phyloP scores from a whole-genome alignment of 2,888 invertebrate species.

The Drosophila mimetica region DNA sequence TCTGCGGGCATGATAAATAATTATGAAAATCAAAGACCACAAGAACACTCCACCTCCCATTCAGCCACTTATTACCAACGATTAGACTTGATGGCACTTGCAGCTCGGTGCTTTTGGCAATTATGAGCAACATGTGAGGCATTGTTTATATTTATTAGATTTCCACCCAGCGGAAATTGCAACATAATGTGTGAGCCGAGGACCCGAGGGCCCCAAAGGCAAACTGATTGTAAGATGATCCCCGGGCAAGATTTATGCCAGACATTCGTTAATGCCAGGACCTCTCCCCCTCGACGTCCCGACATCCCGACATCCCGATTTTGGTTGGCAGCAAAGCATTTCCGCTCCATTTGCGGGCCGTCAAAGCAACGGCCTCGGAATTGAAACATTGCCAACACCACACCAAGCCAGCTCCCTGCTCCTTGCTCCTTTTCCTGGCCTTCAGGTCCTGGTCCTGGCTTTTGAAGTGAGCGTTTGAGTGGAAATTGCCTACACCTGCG shows the following conservation, averaged over 20 bases:
- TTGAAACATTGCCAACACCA: constrained; percentile 70
- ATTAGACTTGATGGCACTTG: constrained; percentile 44
- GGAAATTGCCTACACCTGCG: constrained; percentile 79
- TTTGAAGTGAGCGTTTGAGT: constrained; percentile 70
- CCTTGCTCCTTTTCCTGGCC: background rate
- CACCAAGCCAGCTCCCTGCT: background rate
- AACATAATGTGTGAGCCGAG: constrained; percentile 46
- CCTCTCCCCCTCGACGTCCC: constrained; percentile 8
- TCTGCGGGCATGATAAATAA: constrained; percentile 29
- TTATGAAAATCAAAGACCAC: constrained; percentile 36
- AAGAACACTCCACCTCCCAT: background rate
- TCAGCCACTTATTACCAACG: constrained; percentile 41
- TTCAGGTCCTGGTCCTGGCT: constrained; percentile 26
- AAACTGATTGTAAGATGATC: constrained; percentile 64
- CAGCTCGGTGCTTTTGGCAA: constrained; percentile 48
- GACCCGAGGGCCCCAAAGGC: constrained; percentile 2
- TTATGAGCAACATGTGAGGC: constrained; percentile 65
- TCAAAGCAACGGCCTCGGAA: constrained; percentile 45
- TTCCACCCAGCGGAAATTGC: constrained; percentile 68
- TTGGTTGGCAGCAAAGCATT: constrained; percentile 55
- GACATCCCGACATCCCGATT: background rate
- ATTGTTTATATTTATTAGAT: constrained; percentile 74
- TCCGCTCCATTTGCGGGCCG: constrained; percentile 74
- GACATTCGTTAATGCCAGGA: constrained; percentile 68
- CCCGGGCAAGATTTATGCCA: constrained; percentile 68